Evolutionary conservation across 1,140 invertebrate genomes (phyloP).

Genomic region (Dendroctonus ponderosae): DNA sequence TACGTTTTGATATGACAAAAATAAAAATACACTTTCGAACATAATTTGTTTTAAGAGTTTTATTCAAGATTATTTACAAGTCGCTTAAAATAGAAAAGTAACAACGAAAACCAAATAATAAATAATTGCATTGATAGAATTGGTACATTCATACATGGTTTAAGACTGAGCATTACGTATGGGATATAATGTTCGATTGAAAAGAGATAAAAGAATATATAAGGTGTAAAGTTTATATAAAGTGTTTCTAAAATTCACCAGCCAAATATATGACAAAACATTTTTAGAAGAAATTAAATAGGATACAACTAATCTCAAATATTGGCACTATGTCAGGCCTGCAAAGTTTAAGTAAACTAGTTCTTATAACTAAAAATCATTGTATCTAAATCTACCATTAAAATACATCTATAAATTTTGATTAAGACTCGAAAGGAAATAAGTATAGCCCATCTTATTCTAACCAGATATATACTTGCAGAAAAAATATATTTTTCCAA

Average conservation of each 20-base stretch:
- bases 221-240: no score
- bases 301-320: background rate
- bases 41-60: background rate
- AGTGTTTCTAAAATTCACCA: background rate
- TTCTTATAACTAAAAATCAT: conserved; percentile 3
- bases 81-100: conserved; percentile 1
- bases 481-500: no score
- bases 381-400: no score
- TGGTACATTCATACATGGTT: background rate
- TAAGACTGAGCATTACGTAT: background rate
- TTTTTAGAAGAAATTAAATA: background rate
- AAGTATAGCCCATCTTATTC: no score
- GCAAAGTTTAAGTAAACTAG: conserved; percentile 9
- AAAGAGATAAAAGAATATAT: no score
- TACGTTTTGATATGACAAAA: no score
- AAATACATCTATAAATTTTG: no score
- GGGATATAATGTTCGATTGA: no score
- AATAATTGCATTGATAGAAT: conserved; percentile 3
- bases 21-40: no score
- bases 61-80: conserved; percentile 4
- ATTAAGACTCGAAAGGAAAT: no score
- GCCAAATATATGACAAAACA: background rate
- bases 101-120: conserved; percentile 12
- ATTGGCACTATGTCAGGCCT: conserved; percentile 28
- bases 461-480: no score